Base-by-base conservation (phyloP, 2,888 invertebrate genomes). In the Panzeria rudis region DNA sequence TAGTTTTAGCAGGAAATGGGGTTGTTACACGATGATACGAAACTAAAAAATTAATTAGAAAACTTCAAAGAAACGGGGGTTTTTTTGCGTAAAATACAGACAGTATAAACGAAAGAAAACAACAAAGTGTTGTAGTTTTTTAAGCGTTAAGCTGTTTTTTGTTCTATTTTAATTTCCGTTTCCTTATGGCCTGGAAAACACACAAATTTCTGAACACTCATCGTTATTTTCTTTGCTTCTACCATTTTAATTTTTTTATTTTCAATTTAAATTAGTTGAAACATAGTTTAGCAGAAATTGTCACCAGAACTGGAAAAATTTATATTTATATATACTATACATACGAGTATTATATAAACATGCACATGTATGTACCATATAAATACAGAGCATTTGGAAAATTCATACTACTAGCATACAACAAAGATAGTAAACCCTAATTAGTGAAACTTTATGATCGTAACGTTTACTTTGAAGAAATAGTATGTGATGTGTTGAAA, bases 141-240 rank as follows among this genome's bases (percentile, higher is more conserved):
- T 2, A 69, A 68, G 25, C 20, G 23, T 66, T 50, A 35, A 47
- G 29, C 9, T 56, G n/a, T 52, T 62, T 75, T 52, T 20, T 68
- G 66, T 50, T 54, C 35, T 29, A 32, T 20, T 77, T 61, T 61
- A 64, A 76, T 82, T 69, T 82, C 62, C 81, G 68, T 82, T 82
- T 82, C 62, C 76, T 47, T 20, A 32, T 68, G 80, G 50, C 41
- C 50, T 35, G 15, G n/a, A 66, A 15, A 66, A 35, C 32, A 17
- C 17, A 62, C 17, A 66, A 23, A 56, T 17, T 15, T 9, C 11
- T 17, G 25, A 66, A 25, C 13, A 62, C 15, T 0, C 20, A 52
- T 1, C 7, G 20, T 35, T 64, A 6, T 41, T 35, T 35, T 4
- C 29, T 75, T 41, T 66, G 8, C 25, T n/a, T 20, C 50, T 38